phyloP scores from a whole-genome alignment of 1,140 invertebrate species.

The Sarcophaga bullata region DNA sequence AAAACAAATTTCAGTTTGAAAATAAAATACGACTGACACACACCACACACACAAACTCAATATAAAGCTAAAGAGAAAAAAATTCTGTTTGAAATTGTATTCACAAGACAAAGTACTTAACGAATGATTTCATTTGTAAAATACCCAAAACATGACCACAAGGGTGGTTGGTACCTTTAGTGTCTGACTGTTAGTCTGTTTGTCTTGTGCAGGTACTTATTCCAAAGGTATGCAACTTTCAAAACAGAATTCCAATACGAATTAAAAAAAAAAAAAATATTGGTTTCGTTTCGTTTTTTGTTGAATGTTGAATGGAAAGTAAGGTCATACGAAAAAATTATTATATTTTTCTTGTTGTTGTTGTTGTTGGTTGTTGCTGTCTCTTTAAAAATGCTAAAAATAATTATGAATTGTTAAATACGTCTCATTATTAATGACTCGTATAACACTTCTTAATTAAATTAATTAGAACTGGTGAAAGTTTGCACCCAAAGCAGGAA shows the following conservation, averaged over 20 bases:
- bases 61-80: too few relatives aligned
- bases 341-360: not conserved
- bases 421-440: not conserved
- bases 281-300: too few relatives aligned
- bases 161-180: too few relatives aligned
- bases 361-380: too few relatives aligned
- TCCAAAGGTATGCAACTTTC: not conserved
- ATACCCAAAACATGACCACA: too few relatives aligned
- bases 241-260: slow-evolving; percentile 11
- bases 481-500: too few relatives aligned
- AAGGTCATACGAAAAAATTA: slow-evolving; percentile 15
- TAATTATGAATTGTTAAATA: not conserved
- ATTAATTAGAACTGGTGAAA: not conserved
- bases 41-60: too few relatives aligned
- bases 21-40: too few relatives aligned
- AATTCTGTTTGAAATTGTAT: too few relatives aligned
- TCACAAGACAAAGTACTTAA: too few relatives aligned
- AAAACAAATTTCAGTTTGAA: slow-evolving; percentile 7
- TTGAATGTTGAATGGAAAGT: slow-evolving; percentile 20
- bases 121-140: too few relatives aligned
- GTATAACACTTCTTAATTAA: not conserved
- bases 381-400: not conserved
- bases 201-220: not conserved
- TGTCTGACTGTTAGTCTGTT: too few relatives aligned
- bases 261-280: not conserved